Conservation (phyloP, 1,140 invertebrate genomes). For the Onthophagus taurus region DNA sequence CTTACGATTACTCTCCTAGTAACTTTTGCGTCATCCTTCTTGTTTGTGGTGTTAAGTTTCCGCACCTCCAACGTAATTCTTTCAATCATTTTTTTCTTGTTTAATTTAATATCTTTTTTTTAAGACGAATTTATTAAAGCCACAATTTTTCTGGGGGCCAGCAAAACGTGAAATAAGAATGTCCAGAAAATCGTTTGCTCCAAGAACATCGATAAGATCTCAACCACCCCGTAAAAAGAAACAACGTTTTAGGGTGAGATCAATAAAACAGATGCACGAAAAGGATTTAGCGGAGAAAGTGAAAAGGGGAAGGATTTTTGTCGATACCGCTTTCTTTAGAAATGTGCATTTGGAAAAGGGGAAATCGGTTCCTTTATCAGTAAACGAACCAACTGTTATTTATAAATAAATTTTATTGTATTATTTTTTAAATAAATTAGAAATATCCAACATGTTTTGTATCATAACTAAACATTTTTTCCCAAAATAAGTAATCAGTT, state of each 20-base stretch:
- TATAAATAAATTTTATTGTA: too few species aligned
- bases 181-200: constrained; percentile 15
- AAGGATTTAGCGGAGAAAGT: constrained; percentile 11
- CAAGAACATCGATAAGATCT: constrained; percentile 16
- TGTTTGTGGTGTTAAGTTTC: constrained; percentile 8
- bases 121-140: constrained; percentile 13
- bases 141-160: constrained; percentile 18
- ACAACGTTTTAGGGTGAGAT: constrained; percentile 16
- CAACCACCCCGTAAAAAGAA: constrained; percentile 15
- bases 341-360: constrained; percentile 10
- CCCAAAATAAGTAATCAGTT: too few species aligned
- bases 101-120: too few species aligned
- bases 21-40: constrained; percentile 7
- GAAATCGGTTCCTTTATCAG: too few species aligned
- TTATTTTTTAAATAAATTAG: too few species aligned
- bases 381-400: too few species aligned
- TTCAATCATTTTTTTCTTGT: too few species aligned
- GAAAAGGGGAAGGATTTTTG: constrained; percentile 11
- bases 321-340: constrained; percentile 15
- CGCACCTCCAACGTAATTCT: constrained; percentile 9
- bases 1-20: constrained; percentile 1
- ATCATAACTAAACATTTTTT: too few species aligned
- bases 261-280: constrained; percentile 17
- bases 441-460: too few species aligned
- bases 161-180: constrained; percentile 12